Evolutionary conservation across 1,140 invertebrate species (phyloP), one percentile per base, ranked within the genome.

Genomic region (Drosophila ambigua): DNA sequence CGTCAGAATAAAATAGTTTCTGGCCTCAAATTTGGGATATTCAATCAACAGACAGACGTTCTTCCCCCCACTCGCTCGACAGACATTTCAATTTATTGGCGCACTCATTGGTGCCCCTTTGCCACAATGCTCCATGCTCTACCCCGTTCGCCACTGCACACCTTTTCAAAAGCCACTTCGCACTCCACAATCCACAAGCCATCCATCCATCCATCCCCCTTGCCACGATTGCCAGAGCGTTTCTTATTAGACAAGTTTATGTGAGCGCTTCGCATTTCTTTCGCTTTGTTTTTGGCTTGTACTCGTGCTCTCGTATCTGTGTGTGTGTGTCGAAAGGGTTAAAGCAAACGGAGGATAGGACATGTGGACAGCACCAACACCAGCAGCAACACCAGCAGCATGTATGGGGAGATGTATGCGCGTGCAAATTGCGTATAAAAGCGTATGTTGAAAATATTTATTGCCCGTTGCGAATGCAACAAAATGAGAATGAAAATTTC

Each of bases 371-470:
- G 13, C 49, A 53, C 28, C 16, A 16, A 1, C n/a, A 16, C 16
- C 20, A 20, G 20, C 20, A 20, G 54, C 7, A 73, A 44, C 44
- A 15, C 11, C 5, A 2, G 26, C 5, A 39, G 52, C 26, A 16
- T 28, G 53, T 11, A 4, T 24, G 46, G 26, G 66, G 72, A 87
- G 82, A 87, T 87, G 83, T 82, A 87, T 87, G 76, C 58, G 83
- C 83, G 83, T 87, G 83, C 68, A 87, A 87, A 88, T 87, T 87
- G 83, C 83, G 83, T 87, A 87, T 87, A 87, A 87, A 87, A 87
- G 82, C 87, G 81, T 90, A 85, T 87, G 87, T 85, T 90, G 82
- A 76, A 90, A 90, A 90, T 90, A 90, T 90, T 90, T 90, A 90
- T 90, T 87, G 64, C 87, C 82, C 87, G 87, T 90, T 90, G 69